Percentiles rank a stretch among this genome's conserved stretches.
These are phyloP conservation scores for Agelaius tricolor DNA, from an alignment of 2,113 vertebrate species.

Conservation along the genomic window DNA sequence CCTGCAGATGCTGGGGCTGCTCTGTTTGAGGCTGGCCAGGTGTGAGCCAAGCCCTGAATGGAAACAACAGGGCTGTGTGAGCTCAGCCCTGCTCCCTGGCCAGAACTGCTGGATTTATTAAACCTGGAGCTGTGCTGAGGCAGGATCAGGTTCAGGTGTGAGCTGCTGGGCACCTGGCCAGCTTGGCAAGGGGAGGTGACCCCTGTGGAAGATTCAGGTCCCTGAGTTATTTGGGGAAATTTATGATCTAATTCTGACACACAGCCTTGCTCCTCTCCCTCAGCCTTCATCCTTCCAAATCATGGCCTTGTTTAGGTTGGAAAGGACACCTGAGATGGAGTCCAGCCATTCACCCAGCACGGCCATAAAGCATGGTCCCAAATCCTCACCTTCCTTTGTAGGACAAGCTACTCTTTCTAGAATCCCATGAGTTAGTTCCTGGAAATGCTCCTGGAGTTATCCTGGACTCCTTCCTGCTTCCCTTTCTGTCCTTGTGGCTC, in stretches of 20 bases:
- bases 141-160: background rate
- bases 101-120: background rate
- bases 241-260: background rate
- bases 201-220: background rate
- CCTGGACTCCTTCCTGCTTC: background rate
- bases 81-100: background rate
- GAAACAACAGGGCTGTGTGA: background rate
- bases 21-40: background rate
- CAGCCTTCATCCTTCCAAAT: background rate
- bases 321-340: background rate
- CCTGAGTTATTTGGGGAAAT: background rate
- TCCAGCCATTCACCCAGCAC: accelerated
- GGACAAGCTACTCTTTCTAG: background rate
- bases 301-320: background rate
- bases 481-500: background rate
- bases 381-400: background rate
- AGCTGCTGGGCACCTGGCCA: background rate
- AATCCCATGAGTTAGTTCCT: background rate
- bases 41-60: background rate
- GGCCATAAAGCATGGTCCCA: background rate
- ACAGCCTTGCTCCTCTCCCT: background rate
- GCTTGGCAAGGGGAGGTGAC: background rate
- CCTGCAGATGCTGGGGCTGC: background rate
- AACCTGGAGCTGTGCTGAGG: background rate
- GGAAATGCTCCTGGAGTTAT: background rate